phyloP scores from a whole-genome alignment of 2,113 vertebrate genomes.

The Zapus hudsonius region DNA sequence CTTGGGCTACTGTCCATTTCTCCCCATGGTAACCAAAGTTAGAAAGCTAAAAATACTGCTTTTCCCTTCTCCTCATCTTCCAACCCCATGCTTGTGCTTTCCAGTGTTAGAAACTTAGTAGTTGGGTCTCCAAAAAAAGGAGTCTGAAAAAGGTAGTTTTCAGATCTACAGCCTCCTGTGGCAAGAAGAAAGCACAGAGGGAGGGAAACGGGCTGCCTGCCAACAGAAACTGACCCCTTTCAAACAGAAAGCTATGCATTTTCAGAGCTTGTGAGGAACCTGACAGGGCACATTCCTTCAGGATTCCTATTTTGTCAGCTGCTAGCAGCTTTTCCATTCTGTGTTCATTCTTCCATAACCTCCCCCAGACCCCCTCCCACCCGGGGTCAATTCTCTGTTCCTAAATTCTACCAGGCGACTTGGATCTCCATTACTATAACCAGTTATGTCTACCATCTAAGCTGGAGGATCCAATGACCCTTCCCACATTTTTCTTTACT shows the following conservation, averaged over 20 bases:
- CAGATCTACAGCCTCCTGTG: not conserved
- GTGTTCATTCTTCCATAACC: too few relatives aligned
- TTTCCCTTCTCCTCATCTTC: not conserved
- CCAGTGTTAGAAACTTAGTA: not conserved
- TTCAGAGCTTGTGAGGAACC: not conserved
- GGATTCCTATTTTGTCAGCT: not conserved
- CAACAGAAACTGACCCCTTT: rapidly evolving
- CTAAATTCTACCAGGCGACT: not conserved
- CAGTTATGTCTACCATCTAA: not conserved
- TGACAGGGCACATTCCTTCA: not conserved
- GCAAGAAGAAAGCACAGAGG: not conserved
- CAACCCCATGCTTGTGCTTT: not conserved
- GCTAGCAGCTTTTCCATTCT: rapidly evolving
- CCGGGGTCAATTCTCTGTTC: not conserved
- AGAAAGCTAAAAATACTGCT: not conserved
- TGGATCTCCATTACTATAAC: not conserved
- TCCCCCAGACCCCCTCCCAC: not conserved
- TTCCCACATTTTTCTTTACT: not conserved
- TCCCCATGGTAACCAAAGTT: not conserved
- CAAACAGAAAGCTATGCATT: not conserved
- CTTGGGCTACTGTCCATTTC: too few relatives aligned
- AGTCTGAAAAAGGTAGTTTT: not conserved
- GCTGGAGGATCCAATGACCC: rapidly evolving
- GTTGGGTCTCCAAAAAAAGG: too few relatives aligned
- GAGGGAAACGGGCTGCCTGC: not conserved